Evolutionary conservation across 2,797 vertebrate species (phyloP), one percentile per base, ranked within the genome.

Genomic region (Petrocephalus sullivani): DNA sequence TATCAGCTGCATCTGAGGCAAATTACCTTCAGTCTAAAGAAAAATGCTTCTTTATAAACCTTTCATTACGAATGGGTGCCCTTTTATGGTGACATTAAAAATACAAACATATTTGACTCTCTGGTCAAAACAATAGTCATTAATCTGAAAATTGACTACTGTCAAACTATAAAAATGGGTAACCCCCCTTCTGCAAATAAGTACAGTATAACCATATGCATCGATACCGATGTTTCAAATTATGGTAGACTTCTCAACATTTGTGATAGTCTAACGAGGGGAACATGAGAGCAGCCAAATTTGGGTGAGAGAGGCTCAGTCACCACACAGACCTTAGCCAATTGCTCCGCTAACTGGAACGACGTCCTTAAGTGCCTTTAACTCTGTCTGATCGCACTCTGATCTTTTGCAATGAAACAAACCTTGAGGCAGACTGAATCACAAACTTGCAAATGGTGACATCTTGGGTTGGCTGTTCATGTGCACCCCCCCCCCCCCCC

Each of bases 81-180:
- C 10, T 23, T 84, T 84, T 28, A 84, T 49, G 37, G 21, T 23
- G 81, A 23, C 53, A 54, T 84, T 53, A 33, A 57, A 56, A 37
- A 37, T 92, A 89, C 93, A 92, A 94, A 94, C 92, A 91, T 90
- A 90, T 93, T 94, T 94, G 94, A 91, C 91, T 95, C 92, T 89
- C 90, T 90, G 92, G 91, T 89, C 93, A 92, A 92, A 92, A 93
- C 93, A 94, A 90, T 61, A 91, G 93, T 91, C 93, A 93, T 94
- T 94, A 94, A 94, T 94, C 93, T 92, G 90, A 92, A 93, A 93
- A 92, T 86, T 88, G 90, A 92, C 92, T 92, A 92, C 89, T 91
- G 87, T 89, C 94, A 96, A 95, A 94, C 94, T 93, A 81, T 41
- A 92, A 89, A 90, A 23, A 51, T 54, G 46, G 51, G n/a, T 6